These are phyloP conservation scores for Drosophila insularis DNA, from an alignment of 1,140 invertebrate species.

Conservation along the genomic window DNA sequence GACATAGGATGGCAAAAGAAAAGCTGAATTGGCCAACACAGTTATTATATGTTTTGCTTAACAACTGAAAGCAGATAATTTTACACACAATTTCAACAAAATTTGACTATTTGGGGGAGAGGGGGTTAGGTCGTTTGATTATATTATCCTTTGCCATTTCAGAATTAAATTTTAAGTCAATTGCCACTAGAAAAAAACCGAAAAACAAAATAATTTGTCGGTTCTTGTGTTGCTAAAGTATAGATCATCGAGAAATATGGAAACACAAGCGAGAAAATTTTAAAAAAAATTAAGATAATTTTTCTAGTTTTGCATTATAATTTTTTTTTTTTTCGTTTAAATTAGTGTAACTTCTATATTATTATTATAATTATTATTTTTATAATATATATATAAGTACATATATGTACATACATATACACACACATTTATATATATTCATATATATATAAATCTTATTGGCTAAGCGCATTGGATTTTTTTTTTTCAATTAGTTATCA, in stretches of 20 bases:
- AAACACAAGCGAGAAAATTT: constrained; percentile 26
- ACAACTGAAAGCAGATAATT: constrained; percentile 46
- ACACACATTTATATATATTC: constrained; percentile 5
- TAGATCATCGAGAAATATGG: constrained; percentile 44
- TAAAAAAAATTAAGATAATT: constrained; percentile 65
- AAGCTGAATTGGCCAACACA: too few species aligned
- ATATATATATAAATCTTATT: constrained; percentile 1
- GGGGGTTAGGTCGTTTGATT: background rate
- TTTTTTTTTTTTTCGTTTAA: background rate
- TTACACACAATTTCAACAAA: constrained; percentile 41
- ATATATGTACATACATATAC: constrained; percentile 2
- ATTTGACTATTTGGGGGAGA: constrained; percentile 52
- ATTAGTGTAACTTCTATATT: background rate
- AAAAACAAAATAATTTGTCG: constrained; percentile 11
- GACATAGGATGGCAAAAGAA: background rate
- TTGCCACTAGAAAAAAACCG: constrained; percentile 41
- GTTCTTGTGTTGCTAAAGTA: constrained; percentile 31
- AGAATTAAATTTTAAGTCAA: constrained; percentile 51
- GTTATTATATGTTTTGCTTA: constrained; percentile 10
- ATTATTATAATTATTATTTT: background rate
- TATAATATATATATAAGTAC: background rate
- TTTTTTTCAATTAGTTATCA: constrained; percentile 33
- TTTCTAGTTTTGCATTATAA: constrained; percentile 51
- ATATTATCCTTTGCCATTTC: constrained; percentile 46
- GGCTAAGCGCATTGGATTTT: constrained; percentile 15